Evolutionary conservation across 2,888 invertebrate genomes (phyloP).

Genomic region (Mimas tiliae): DNA sequence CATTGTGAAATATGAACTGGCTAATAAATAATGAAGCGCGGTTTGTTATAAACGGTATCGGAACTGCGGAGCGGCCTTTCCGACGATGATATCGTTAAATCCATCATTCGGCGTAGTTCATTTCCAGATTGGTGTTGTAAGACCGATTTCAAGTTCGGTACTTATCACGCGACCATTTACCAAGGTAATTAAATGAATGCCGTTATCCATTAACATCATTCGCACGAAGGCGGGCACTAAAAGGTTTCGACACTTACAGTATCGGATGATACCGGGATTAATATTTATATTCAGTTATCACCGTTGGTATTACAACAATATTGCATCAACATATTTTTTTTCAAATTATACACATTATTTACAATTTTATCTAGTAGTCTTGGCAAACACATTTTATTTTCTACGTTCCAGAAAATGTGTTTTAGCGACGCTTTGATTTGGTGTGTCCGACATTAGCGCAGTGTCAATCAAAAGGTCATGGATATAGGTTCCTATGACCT

Average conservation of each 20-base stretch:
- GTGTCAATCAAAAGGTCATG: constrained; percentile 67
- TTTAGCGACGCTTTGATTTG: constrained; percentile 2
- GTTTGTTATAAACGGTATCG: neutral
- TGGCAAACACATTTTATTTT: neutral
- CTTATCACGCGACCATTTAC: constrained; percentile 11
- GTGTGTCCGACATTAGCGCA: constrained; percentile 54
- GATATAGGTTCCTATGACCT: constrained; percentile 57
- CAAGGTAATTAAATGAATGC: constrained; percentile 17
- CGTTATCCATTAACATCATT: constrained; percentile 8
- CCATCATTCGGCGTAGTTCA: neutral
- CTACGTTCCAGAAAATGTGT: neutral
- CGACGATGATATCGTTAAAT: neutral
- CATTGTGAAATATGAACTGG: constrained; percentile 15
- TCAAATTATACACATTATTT: neutral
- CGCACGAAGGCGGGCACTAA: constrained; percentile 30
- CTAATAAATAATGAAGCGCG: neutral
- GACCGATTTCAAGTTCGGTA: neutral
- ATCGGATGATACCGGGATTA: constrained; percentile 26
- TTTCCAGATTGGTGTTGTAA: constrained; percentile 3
- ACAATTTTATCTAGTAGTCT: neutral
- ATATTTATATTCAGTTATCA: constrained; percentile 31
- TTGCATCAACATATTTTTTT: neutral
- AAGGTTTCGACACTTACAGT: constrained; percentile 33
- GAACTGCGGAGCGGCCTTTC: neutral
- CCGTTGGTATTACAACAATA: constrained; percentile 19